Percentiles rank a stretch among this genome's conserved stretches.
Evolutionary conservation across 1,140 invertebrate genomes (phyloP).

Genomic region (Eufriesea mexicana): DNA sequence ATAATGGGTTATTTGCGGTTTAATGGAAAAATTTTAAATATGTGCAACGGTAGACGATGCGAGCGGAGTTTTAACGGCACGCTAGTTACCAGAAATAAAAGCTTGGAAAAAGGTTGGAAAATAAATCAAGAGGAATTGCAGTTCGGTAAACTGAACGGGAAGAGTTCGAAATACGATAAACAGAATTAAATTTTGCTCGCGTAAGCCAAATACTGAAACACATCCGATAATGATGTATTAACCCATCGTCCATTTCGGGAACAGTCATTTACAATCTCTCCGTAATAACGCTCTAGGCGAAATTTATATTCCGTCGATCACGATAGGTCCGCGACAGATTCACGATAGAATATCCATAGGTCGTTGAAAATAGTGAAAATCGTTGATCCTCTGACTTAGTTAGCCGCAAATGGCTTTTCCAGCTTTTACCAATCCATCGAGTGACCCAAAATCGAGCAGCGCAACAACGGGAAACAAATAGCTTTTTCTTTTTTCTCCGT

Average conservation of each 20-base stretch:
- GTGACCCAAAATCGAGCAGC: no score
- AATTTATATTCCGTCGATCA: no score
- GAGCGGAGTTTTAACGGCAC: not conserved
- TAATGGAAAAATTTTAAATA: conserved; percentile 7
- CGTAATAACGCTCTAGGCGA: no score
- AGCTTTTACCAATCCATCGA: no score
- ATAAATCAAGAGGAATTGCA: conserved; percentile 20
- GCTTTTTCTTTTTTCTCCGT: not conserved
- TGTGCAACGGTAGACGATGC: not conserved
- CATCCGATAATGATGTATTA: not conserved
- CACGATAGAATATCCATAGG: no score
- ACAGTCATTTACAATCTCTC: not conserved
- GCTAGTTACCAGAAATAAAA: conserved; percentile 1
- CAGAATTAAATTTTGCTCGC: conserved; percentile 10
- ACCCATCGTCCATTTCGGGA: not conserved
- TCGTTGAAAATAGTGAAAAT: no score
- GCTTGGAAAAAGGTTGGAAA: not conserved
- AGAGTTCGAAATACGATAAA: not conserved
- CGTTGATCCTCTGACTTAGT: no score
- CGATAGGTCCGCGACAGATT: no score
- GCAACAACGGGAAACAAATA: not conserved
- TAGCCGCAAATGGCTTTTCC: no score
- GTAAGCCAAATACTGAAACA: not conserved
- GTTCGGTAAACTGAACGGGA: not conserved
- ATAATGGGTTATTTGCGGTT: not conserved